Evolutionary conservation across 2,797 vertebrate species (phyloP).

Genomic region (Spinus olivaceus): DNA sequence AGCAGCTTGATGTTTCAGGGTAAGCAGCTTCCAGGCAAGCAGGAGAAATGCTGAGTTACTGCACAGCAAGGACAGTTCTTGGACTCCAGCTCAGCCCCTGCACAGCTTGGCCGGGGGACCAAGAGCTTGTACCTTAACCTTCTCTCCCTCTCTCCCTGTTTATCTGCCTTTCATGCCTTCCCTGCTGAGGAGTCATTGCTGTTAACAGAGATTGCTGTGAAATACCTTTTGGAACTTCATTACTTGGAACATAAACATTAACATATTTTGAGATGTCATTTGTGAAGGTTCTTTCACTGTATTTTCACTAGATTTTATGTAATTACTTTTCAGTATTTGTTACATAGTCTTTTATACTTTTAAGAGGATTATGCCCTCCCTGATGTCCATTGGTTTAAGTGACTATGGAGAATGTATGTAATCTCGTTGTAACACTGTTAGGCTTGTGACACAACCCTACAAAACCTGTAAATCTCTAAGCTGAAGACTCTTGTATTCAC

Average conservation of each 20-base stretch:
- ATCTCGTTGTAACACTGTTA: neutral
- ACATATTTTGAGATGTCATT: neutral
- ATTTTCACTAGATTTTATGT: neutral
- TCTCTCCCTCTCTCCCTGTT: neutral
- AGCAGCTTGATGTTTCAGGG: neutral
- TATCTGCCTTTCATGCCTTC: neutral
- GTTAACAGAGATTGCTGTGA: accelerated
- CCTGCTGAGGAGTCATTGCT: neutral
- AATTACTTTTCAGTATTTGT: neutral
- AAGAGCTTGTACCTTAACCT: neutral
- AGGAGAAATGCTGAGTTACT: neutral
- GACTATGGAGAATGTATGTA: neutral
- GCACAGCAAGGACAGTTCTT: accelerated
- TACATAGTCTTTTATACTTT: neutral
- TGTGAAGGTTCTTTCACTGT: neutral
- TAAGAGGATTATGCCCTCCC: neutral
- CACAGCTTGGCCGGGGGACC: neutral
- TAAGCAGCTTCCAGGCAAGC: neutral
- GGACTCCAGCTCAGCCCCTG: neutral
- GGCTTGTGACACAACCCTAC: neutral
- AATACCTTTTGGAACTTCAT: neutral
- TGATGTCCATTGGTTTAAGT: neutral
- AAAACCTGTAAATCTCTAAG: neutral
- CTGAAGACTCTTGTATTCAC: neutral
- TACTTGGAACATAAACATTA: neutral